Base-by-base conservation (phyloP, 1,140 invertebrate species). In the Bombyx mori region DNA sequence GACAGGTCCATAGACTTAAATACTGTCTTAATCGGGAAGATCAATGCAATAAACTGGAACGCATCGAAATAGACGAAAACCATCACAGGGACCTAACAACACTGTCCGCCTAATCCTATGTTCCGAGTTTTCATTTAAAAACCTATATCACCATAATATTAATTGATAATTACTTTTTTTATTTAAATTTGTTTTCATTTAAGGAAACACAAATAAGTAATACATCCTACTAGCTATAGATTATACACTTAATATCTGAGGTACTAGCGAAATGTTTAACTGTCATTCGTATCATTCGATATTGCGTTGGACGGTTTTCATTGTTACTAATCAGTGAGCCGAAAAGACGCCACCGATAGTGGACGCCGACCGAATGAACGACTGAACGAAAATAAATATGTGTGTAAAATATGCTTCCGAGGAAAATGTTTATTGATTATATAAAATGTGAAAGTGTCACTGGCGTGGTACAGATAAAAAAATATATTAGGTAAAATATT, bases 301-400 rank as follows among this genome's bases (percentile, higher is more conserved):
- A 35, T 35, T 35, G 26, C 26, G 26, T 35, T 35, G 26, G 26
- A 35, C 61, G 57, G 62, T 69, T 68, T 73, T 74, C 72, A 74
- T 44, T 61, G 53, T 51, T 1, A 35, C 4, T 35, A 59, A 57
- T 57, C 72, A 65, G 51, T 57, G 60, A 54, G 65, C 63, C 67
- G 61, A 49, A 64, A 74, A 74, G 72, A 71, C 59, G 63, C 62
- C 61, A 58, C 60, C 61, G 63, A 68, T 70, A 69, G 58, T 58
- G 57, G 53, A 58, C 52, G 44, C 26, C 51, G 50, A 42, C 42
- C 42, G 4, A 6, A 47, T 47, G 7, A 47, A 47, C 54, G 54
- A 26, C 54, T 51, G 22, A 8, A 26, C 49, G 7, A 51, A 22
- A 22, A 26, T 22, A 51, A 2, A 51, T 26, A 47, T 47, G 0